phyloP scores from a whole-genome alignment of 2,797 vertebrate species.

The Meda fulgida region DNA sequence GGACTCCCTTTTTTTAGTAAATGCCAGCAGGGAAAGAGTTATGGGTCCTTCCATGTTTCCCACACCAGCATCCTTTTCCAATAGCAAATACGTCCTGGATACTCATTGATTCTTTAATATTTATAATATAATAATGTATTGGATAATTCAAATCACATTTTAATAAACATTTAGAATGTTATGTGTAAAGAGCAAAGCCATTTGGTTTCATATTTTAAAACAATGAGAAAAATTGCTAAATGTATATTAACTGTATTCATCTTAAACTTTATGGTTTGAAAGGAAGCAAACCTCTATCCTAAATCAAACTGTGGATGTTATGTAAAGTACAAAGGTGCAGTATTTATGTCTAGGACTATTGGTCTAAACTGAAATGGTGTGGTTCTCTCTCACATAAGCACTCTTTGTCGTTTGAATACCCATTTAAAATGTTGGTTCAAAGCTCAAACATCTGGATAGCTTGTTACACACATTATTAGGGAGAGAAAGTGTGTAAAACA shows the following conservation, averaged over 20 bases:
- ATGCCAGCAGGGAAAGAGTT: not conserved
- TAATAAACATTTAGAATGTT: not conserved
- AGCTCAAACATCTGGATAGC: constrained; percentile 56
- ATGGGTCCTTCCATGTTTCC: not conserved
- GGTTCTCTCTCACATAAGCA: constrained; percentile 18
- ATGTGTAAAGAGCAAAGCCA: too few relatives aligned
- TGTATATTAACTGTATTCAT: not conserved
- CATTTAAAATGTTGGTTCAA: constrained; percentile 65
- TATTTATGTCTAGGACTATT: not conserved
- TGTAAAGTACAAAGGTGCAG: not conserved
- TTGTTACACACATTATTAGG: constrained; percentile 44
- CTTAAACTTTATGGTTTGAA: not conserved
- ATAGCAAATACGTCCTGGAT: not conserved
- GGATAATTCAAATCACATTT: not conserved
- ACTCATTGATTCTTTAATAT: not conserved
- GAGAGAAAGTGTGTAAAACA: constrained; percentile 36
- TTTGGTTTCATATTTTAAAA: not conserved
- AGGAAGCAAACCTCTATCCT: not conserved
- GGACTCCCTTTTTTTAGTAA: too few relatives aligned
- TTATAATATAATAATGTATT: not conserved
- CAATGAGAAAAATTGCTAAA: too few relatives aligned
- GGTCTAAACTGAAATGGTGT: not conserved
- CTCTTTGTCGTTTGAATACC: constrained; percentile 64
- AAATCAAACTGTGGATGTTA: not conserved
- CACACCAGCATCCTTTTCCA: not conserved